A percentile compares a stretch with the other conserved stretches of the same genome.
These are phyloP conservation scores for Sebastes umbrosus DNA, from an alignment of 2,797 vertebrate species.

Conservation along the genomic window DNA sequence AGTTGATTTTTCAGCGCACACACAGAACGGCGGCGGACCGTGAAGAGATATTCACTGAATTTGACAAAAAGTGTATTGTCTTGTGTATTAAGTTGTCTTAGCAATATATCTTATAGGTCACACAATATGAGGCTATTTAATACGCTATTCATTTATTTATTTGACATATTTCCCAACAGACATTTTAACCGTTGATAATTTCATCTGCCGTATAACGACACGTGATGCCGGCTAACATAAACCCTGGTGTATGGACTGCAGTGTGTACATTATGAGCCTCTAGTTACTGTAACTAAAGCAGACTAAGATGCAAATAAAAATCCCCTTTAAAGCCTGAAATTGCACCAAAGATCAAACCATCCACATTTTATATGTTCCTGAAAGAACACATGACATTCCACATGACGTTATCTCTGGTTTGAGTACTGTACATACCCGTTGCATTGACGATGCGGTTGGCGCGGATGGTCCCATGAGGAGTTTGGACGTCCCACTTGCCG, in stretches of 20 bases:
- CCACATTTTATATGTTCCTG: neutral
- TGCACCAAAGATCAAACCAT: neutral
- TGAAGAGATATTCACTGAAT: no score
- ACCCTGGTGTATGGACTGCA: neutral
- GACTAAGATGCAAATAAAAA: neutral
- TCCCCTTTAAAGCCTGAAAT: neutral
- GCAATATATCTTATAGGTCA: no score
- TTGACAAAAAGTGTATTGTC: no score
- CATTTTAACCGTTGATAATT: no score
- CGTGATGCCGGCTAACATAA: no score
- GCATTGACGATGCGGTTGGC: slow-evolving; percentile 93
- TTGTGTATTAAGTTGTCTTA: no score
- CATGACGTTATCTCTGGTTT: neutral
- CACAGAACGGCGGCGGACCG: no score
- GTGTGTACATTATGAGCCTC: neutral
- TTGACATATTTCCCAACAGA: no score
- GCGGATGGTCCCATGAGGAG: slow-evolving; percentile 86
- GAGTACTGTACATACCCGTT: slow-evolving; percentile 83
- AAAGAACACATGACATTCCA: neutral
- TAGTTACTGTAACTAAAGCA: neutral
- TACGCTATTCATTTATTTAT: no score
- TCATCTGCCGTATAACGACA: no score
- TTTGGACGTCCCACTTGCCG: slow-evolving; percentile 94
- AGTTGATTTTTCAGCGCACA: no score
- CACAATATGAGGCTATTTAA: no score